Evolutionary conservation across 2,113 vertebrate genomes (phyloP), one percentile per base, ranked within the genome.

Genomic region (Brienomyrus longianalis): DNA sequence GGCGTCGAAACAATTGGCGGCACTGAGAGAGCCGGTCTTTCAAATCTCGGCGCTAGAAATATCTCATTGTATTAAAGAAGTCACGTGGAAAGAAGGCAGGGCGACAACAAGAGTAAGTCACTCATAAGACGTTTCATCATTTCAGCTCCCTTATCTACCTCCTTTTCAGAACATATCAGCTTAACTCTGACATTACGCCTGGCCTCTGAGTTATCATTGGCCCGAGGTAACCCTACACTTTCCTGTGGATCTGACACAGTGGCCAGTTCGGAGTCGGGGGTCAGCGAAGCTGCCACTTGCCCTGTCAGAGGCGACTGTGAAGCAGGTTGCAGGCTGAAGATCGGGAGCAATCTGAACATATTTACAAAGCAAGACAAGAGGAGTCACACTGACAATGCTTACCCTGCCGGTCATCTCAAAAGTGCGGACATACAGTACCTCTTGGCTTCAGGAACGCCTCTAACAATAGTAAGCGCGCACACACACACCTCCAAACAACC

Each of bases 161-260:
- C 83, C 83, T 86, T 86, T 86, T 50, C 23, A 48, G 17, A 51
- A 27, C 83, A 50, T n/a, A 51, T 86, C 83, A 50, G 83, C 45
- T 86, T 86, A 51, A 86, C 83, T 86, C 45, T 86, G 85, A 54
- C 87, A 88, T 59, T 62, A 39, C 19, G 35, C 21, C 87, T 88
- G 87, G 54, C 87, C 56, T 88, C 50, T 56, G 43, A 62, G 87
- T 88, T 39, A 47, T 45, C 15, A 56, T 45, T 66, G 56, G 56
- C 94, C 93, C 91, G 91, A 86, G 93, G 93, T 93, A 94, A 94
- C 94, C 93, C 92, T 93, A 94, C 92, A 93, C 94, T 88, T 90
- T 92, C 93, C 93, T 92, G 84, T 92, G 91, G 95, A 96, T 96
- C 95, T 96, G 96, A 96, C 97, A 94, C 94, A 94, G 93, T 94